Evolutionary conservation across 1,140 invertebrate species (phyloP).

Genomic region (Zaprionus tsacasi): DNA sequence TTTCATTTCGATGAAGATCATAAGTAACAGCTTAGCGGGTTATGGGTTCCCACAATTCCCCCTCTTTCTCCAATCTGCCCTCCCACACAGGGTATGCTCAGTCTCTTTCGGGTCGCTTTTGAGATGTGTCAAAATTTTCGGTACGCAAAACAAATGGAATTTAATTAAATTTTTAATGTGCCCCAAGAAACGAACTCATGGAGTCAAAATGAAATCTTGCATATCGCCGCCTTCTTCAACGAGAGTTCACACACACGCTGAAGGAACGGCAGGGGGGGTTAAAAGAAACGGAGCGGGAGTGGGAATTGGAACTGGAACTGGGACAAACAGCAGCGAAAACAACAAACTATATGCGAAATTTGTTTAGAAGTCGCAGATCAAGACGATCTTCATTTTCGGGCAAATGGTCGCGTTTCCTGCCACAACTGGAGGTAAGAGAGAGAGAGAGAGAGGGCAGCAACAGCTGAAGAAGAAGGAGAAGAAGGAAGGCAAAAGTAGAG

Average conservation of each 20-base stretch:
- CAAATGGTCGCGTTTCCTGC: slow-evolving; percentile 58
- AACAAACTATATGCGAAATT: slow-evolving; percentile 35
- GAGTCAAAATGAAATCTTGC: slow-evolving; percentile 70
- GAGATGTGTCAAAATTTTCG: slow-evolving; percentile 57
- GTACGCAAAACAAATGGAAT: slow-evolving; percentile 53
- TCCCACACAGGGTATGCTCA: background rate
- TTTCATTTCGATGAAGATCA: background rate
- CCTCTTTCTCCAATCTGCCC: background rate
- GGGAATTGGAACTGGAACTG: slow-evolving; percentile 14
- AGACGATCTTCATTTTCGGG: slow-evolving; percentile 17
- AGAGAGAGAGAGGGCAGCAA: slow-evolving; percentile 31
- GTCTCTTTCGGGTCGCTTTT: background rate
- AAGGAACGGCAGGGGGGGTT: slow-evolving; percentile 1
- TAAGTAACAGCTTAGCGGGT: background rate
- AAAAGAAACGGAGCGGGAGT: too few species aligned
- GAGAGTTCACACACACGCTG: slow-evolving; percentile 37
- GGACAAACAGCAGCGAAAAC: slow-evolving; percentile 21
- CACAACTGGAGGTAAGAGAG: slow-evolving; percentile 3
- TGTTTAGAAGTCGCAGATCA: slow-evolving; percentile 53
- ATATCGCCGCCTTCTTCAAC: slow-evolving; percentile 65
- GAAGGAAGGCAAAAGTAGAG: background rate
- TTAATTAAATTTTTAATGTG: slow-evolving; percentile 65
- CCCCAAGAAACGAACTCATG: slow-evolving; percentile 40
- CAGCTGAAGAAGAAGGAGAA: slow-evolving; percentile 12
- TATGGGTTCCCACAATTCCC: background rate